These are phyloP conservation scores for Xiphias gladius DNA, from an alignment of 2,113 vertebrate species.

Conservation along the genomic window DNA sequence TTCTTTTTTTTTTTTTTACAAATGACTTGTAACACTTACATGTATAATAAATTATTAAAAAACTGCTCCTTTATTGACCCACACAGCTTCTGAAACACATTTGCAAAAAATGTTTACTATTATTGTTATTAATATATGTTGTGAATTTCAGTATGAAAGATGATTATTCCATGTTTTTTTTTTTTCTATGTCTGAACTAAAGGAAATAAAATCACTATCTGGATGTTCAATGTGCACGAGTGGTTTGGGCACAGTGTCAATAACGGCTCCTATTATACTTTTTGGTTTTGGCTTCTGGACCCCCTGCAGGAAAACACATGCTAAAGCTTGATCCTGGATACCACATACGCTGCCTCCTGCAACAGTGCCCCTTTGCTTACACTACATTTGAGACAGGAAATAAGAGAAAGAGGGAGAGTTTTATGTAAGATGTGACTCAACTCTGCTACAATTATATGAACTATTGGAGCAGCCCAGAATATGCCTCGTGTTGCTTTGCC, in stretches of 20 bases:
- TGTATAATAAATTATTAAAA: neutral
- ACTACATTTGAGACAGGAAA: slow-evolving; percentile 16
- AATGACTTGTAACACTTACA: neutral
- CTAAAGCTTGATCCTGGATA: slow-evolving; percentile 9
- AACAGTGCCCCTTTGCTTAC: slow-evolving; percentile 7
- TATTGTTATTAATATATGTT: neutral
- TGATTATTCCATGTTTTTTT: no score
- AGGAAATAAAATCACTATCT: neutral
- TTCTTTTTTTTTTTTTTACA: neutral
- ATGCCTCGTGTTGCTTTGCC: neutral
- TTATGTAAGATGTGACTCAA: slow-evolving; percentile 46
- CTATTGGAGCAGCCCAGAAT: slow-evolving; percentile 11
- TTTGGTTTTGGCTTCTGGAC: slow-evolving; percentile 29
- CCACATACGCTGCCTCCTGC: neutral
- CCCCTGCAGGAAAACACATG: neutral
- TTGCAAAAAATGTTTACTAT: neutral
- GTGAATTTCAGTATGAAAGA: neutral
- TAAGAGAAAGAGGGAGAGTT: slow-evolving; percentile 27
- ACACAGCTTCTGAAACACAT: neutral
- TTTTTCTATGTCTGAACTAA: neutral
- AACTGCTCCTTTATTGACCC: neutral
- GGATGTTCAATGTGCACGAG: neutral
- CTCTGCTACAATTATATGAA: slow-evolving; percentile 20
- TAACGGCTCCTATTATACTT: neutral
- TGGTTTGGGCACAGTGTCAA: slow-evolving; percentile 11